Evolutionary conservation across 2,888 invertebrate species (phyloP).

Genomic region (Tetranychus truncatus): DNA sequence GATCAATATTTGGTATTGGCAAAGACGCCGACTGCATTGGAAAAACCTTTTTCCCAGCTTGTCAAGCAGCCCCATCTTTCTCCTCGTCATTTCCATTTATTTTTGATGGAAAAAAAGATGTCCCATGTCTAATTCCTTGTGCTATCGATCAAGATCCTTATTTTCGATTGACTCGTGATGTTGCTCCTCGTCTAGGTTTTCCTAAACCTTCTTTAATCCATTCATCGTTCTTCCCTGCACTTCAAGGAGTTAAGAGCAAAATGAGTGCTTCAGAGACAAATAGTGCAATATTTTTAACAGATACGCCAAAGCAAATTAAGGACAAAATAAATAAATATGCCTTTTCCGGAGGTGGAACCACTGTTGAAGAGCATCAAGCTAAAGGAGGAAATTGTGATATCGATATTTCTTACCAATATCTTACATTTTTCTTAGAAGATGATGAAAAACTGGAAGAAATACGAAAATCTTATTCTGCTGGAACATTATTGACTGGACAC

Average conservation of each 20-base stretch:
- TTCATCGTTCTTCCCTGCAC: conserved; percentile 71
- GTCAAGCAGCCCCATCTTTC: conserved; percentile 85
- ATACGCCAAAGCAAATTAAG: conserved; percentile 83
- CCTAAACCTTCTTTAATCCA: conserved; percentile 73
- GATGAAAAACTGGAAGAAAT: conserved; percentile 64
- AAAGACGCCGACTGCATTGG: conserved; percentile 79
- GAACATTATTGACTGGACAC: conserved; percentile 77
- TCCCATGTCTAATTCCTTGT: conserved; percentile 78
- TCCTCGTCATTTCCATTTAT: conserved; percentile 76
- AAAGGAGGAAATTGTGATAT: conserved; percentile 78
- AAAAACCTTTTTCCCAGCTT: conserved; percentile 87
- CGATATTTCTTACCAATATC: conserved; percentile 84
- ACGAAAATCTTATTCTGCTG: conserved; percentile 57
- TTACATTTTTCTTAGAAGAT: conserved; percentile 84
- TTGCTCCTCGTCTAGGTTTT: conserved; percentile 71
- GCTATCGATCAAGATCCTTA: conserved; percentile 96
- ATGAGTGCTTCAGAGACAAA: conserved; percentile 93
- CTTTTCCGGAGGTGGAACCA: conserved; percentile 85
- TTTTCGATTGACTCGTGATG: conserved; percentile 94
- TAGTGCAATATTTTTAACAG: conserved; percentile 83
- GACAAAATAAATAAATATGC: conserved; percentile 89
- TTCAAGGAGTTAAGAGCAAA: conserved; percentile 91
- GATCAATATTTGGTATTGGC: conserved; percentile 92
- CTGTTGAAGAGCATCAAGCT: conserved; percentile 71
- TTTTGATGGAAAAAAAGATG: conserved; percentile 55